Evolutionary conservation across 2,113 vertebrate species (phyloP).

Genomic region (Erythrolamprus reginae): DNA sequence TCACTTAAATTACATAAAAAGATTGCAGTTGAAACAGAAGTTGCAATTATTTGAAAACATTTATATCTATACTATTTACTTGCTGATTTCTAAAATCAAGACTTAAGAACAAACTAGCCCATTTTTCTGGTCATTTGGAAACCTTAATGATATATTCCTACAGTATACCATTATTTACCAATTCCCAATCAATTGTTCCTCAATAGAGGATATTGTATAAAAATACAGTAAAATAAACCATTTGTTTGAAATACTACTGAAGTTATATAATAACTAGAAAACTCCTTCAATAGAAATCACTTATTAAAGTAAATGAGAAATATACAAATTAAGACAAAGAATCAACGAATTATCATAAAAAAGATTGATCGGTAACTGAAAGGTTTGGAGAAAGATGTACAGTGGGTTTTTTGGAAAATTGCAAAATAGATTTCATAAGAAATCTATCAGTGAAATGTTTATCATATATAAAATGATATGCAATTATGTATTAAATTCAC

Average conservation of each 20-base stretch:
- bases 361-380: background rate
- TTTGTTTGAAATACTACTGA: background rate
- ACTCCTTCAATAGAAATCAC: background rate
- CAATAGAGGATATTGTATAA: background rate
- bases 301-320: background rate
- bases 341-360: background rate
- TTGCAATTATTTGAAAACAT: background rate
- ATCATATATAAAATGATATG: background rate
- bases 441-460: background rate
- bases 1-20: background rate
- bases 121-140: background rate
- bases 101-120: background rate
- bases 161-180: fast-evolving
- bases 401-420: background rate
- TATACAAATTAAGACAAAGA: background rate
- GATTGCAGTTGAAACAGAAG: background rate
- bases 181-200: background rate
- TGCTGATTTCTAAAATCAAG: background rate
- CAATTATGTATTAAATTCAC: background rate
- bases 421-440: background rate
- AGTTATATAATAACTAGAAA: slow-evolving; percentile 32
- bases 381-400: background rate
- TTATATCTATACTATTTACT: background rate
- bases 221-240: background rate
- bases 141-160: background rate